Evolutionary conservation across 2,888 invertebrate species (phyloP).

Genomic region (Invenusta paracnida): DNA sequence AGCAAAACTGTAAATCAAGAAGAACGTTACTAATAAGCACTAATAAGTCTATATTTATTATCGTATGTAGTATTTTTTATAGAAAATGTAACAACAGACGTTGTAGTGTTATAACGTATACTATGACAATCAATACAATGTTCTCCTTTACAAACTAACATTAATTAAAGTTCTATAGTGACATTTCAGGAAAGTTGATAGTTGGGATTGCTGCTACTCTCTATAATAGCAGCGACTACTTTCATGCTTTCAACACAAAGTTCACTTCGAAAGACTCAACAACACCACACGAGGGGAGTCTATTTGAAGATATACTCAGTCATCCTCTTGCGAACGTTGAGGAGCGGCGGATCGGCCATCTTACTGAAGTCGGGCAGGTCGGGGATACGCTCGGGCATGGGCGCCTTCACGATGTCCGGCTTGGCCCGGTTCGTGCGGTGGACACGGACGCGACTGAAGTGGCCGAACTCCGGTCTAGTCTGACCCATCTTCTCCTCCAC

Average conservation of each 20-base stretch:
- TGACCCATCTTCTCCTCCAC: conserved; percentile 52
- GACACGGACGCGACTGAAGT: conserved; percentile 52
- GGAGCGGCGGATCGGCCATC: not conserved
- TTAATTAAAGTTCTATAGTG: too few relatives aligned
- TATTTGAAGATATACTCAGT: not conserved
- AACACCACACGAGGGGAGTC: not conserved
- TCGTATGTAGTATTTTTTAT: too few relatives aligned
- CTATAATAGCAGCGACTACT: not conserved
- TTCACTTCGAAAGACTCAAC: not conserved
- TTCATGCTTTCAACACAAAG: not conserved
- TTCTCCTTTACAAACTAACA: too few relatives aligned
- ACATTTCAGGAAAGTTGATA: too few relatives aligned
- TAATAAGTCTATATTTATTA: too few relatives aligned
- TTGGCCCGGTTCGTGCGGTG: conserved; percentile 48
- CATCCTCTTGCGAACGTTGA: not conserved
- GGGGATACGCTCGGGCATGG: conserved; percentile 43
- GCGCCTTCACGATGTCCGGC: conserved; percentile 29
- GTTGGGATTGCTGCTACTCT: too few relatives aligned
- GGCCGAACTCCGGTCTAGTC: conserved; percentile 53
- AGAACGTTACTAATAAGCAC: too few relatives aligned
- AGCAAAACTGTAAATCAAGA: too few relatives aligned
- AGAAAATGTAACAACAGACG: too few relatives aligned
- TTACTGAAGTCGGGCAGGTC: conserved; percentile 39
- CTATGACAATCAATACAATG: too few relatives aligned
- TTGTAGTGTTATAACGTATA: too few relatives aligned